Evolutionary conservation across 2,113 vertebrate genomes (phyloP), one percentile per base, ranked within the genome.

Genomic region (Mormyrus iriodes): DNA sequence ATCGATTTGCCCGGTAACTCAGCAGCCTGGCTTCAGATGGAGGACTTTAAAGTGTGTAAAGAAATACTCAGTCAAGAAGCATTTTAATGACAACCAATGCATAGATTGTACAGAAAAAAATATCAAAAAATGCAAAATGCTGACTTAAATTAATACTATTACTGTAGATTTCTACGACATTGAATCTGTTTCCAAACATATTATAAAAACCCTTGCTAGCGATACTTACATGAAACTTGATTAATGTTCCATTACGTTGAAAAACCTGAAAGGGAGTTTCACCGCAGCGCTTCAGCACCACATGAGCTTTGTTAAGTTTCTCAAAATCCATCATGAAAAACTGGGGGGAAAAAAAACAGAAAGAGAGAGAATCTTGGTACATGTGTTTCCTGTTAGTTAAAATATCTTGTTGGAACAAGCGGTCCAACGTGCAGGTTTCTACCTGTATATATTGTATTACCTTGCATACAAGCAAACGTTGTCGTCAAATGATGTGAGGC

Each of bases 141-240:
- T 85, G 42, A 27, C 46, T 27, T 9, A 49, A 85, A 27, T 85
- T 9, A 85, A 44, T 83, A 24, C 19, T 42, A 8, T 7, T 21
- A 0, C 17, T 46, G 17, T 42, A 10, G 3, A 21, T n/a, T 48
- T 84, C 46, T 24, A 24, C 2, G 19, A 46, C 61, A 13, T 12
- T 69, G 61, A 31, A 31, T 69, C 61, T 69, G n/a, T 69, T 31
- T 51, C 9, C 10, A 85, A 49, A 85, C 42, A 13, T 31, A 49
- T 27, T n/a, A 31, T 85, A 86, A 86, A n/a, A 86, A 86, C 5
- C 17, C 13, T 15, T 85, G 51, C n/a, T 2, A 4, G 49, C 6
- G 24, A 53, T 82, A 89, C 88, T 89, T 27, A 89, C 88, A 44
- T 82, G 42, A 39, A 83, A 17, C 6, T 35, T 89, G 76, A 83